Percentiles rank a stretch among this genome's conserved stretches.
Conservation (phyloP, 2,113 vertebrate genomes). For the Pelodiscus sinensis region DNA sequence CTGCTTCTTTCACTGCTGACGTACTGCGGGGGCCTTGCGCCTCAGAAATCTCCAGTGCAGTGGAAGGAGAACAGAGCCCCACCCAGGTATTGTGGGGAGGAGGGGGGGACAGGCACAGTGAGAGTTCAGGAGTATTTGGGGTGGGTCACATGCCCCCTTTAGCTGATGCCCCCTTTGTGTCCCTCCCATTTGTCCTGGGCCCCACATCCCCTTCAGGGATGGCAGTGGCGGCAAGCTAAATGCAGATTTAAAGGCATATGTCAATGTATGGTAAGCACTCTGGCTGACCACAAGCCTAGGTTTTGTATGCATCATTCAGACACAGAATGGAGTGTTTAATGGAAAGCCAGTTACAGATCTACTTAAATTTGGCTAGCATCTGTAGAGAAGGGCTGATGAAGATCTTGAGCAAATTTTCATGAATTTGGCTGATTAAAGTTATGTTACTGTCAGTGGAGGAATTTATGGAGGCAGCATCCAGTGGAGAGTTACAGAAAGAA, state of each 20-base stretch:
- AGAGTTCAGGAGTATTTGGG: too few species aligned
- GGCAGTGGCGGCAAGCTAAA: not conserved
- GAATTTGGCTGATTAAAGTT: not conserved
- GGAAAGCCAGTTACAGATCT: conserved; percentile 21
- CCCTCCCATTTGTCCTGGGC: too few species aligned
- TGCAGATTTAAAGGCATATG: not conserved
- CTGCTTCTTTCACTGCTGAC: too few species aligned
- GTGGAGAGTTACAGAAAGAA: not conserved
- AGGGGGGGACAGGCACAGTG: too few species aligned
- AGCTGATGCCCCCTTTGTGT: too few species aligned
- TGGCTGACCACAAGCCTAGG: not conserved
- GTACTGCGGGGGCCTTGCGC: too few species aligned
- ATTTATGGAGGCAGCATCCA: not conserved
- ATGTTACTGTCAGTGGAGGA: not conserved
- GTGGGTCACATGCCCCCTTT: too few species aligned
- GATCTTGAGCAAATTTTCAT: not conserved
- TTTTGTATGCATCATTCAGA: not conserved
- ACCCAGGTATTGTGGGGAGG: too few species aligned
- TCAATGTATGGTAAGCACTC: not conserved
- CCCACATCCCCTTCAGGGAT: too few species aligned
- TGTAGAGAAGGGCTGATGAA: not conserved
- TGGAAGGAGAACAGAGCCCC: too few species aligned
- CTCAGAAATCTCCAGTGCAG: too few species aligned
- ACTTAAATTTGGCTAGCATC: not conserved
- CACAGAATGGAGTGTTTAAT: not conserved